Conservation (phyloP, 2,888 invertebrate genomes). For the Oligia latruncula region DNA sequence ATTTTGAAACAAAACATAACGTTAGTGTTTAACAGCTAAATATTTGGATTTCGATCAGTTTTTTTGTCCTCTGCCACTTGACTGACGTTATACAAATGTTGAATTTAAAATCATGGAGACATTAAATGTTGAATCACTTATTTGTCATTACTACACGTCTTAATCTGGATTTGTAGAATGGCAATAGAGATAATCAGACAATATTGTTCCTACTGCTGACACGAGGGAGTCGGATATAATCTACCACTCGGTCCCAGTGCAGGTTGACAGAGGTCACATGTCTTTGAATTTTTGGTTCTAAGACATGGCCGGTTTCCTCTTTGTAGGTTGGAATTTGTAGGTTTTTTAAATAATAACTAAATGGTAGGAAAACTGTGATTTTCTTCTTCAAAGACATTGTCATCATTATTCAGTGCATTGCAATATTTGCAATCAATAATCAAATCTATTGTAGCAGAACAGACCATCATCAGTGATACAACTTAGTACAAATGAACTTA, state of each 20-base stretch:
- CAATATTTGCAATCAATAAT: too few species aligned
- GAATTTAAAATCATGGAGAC: not conserved
- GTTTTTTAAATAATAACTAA: not conserved
- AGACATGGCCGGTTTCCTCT: too few species aligned
- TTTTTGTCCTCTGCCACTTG: conserved; percentile 33
- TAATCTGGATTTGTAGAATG: too few species aligned
- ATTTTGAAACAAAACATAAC: conserved; percentile 57
- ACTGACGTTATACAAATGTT: not conserved
- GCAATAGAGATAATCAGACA: too few species aligned
- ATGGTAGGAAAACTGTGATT: not conserved
- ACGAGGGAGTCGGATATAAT: too few species aligned
- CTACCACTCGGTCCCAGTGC: too few species aligned
- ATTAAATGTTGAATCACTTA: not conserved
- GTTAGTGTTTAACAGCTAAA: conserved; percentile 56
- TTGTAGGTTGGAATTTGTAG: too few species aligned
- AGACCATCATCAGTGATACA: not conserved
- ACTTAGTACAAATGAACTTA: not conserved
- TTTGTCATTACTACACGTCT: too few species aligned
- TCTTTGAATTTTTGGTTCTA: too few species aligned
- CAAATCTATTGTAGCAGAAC: not conserved
- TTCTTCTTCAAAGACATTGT: not conserved
- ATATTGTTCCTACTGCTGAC: too few species aligned
- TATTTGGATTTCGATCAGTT: conserved; percentile 61
- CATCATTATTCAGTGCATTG: not conserved
- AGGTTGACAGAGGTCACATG: too few species aligned